Evolutionary conservation across 2,888 invertebrate genomes (phyloP).

Genomic region (Tupiocoris notatus): DNA sequence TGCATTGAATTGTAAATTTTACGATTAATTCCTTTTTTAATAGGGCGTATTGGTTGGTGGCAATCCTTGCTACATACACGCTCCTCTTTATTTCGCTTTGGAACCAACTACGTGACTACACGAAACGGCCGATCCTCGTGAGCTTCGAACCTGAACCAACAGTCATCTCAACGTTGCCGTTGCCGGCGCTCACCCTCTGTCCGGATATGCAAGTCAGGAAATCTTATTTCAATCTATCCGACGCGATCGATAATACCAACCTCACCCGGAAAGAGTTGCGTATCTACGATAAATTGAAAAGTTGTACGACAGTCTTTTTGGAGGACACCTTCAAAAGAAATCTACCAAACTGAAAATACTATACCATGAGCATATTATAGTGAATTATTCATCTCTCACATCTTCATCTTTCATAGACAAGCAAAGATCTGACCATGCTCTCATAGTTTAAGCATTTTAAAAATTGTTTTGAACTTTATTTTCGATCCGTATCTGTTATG

Average conservation of each 20-base stretch:
- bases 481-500: too few species aligned
- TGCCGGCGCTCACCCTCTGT: slow-evolving; percentile 44
- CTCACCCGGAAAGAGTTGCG: slow-evolving; percentile 12
- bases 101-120: slow-evolving; percentile 15
- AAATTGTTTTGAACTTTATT: too few species aligned
- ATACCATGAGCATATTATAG: too few species aligned
- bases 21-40: not conserved
- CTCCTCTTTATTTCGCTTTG: not conserved
- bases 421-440: too few species aligned
- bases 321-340: too few species aligned
- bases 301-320: too few species aligned
- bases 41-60: slow-evolving; percentile 40
- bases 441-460: too few species aligned
- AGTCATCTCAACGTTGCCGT: slow-evolving; percentile 28
- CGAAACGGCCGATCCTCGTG: slow-evolving; percentile 33
- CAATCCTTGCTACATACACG: slow-evolving; percentile 20
- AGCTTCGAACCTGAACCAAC: slow-evolving; percentile 41
- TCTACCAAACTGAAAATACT: too few species aligned
- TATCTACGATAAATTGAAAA: not conserved
- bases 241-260: not conserved
- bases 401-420: too few species aligned
- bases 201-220: slow-evolving; percentile 39
- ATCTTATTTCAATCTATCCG: slow-evolving; percentile 32
- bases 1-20: too few species aligned
- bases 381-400: too few species aligned